Conservation (phyloP, 2,797 vertebrate genomes). For the Leptatherina wallacei region DNA sequence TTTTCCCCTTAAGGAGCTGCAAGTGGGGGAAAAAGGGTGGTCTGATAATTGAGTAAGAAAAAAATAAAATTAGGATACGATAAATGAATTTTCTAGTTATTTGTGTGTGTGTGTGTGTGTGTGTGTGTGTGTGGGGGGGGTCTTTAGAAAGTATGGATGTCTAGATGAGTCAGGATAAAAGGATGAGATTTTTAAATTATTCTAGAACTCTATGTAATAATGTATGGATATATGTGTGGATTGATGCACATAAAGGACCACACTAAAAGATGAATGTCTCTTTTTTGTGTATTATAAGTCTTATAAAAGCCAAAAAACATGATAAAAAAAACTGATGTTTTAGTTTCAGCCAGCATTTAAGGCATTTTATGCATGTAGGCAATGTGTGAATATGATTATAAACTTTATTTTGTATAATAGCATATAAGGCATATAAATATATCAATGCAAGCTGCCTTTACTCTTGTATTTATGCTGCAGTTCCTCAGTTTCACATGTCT, state of each 20-base stretch:
- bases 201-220: no score
- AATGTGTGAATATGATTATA: neutral
- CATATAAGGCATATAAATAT: neutral
- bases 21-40: conserved; percentile 23
- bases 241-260: no score
- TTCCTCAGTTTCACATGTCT: conserved; percentile 4
- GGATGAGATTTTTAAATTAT: no score
- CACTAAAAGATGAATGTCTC: no score
- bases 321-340: neutral
- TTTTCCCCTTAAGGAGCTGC: conserved; percentile 47
- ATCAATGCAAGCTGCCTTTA: neutral
- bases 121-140: conserved; percentile 24
- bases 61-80: conserved; percentile 24
- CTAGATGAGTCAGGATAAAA: neutral
- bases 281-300: no score
- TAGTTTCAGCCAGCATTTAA: conserved; percentile 6
- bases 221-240: no score
- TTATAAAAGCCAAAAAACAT: neutral
- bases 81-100: conserved; percentile 57
- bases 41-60: conserved; percentile 57
- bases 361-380: neutral
- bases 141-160: conserved; percentile 18
- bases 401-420: no score
- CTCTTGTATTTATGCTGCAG: conserved; percentile 7
- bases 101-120: conserved; percentile 42